Conservation (phyloP, 2,113 vertebrate species). For the Heterocephalus glaber region DNA sequence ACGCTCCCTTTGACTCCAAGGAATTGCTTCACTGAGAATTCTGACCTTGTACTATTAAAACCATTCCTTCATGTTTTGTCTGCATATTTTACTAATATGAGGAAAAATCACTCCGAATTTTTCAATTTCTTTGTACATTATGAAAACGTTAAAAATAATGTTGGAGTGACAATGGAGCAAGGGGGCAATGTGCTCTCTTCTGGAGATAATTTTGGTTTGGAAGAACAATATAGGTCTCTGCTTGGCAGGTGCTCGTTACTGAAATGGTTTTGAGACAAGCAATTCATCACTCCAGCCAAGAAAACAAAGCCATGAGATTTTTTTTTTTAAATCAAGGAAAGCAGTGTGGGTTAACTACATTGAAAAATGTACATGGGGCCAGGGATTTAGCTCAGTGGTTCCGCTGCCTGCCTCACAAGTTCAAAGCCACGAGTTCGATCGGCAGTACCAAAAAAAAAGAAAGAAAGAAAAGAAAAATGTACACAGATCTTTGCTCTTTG, state of each 20-base stretch:
- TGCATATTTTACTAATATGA: neutral
- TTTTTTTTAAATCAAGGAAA: constrained; percentile 35
- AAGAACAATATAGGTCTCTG: neutral
- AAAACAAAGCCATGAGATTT: neutral
- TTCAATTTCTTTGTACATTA: neutral
- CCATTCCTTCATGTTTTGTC: neutral
- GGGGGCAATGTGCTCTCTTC: neutral
- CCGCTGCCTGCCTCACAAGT: no score
- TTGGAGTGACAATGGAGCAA: neutral
- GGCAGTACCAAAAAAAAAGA: no score
- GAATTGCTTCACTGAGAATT: constrained; percentile 34
- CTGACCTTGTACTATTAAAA: constrained; percentile 14
- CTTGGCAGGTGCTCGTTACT: neutral
- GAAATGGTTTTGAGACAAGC: neutral
- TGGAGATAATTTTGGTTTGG: neutral
- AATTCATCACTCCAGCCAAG: constrained; percentile 17
- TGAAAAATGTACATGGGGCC: neutral
- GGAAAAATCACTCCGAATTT: neutral
- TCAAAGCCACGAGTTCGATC: no score
- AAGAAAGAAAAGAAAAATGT: no score
- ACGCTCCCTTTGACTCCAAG: neutral
- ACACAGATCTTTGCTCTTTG: neutral
- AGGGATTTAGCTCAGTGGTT: no score
- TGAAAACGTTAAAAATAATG: neutral
- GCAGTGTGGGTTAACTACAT: neutral